Conservation (phyloP, 2,113 vertebrate genomes). For the Circaetus gallicus region DNA sequence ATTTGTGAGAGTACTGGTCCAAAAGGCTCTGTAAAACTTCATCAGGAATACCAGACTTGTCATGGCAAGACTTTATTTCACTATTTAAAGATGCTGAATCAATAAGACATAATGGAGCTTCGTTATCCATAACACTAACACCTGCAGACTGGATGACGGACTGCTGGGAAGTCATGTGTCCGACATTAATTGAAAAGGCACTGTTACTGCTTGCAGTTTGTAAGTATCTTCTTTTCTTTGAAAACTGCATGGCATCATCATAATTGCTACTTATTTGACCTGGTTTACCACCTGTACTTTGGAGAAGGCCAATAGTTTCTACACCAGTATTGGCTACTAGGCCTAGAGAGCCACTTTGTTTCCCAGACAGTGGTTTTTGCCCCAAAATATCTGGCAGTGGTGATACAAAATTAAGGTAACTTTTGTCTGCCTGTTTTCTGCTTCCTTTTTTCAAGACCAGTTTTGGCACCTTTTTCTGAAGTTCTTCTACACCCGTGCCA, state of each 20-base stretch:
- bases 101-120: slow-evolving; percentile 89
- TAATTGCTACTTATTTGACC: slow-evolving; percentile 91
- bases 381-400: slow-evolving; percentile 75
- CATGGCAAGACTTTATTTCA: slow-evolving; percentile 90
- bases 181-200: slow-evolving; percentile 88
- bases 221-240: slow-evolving; percentile 97
- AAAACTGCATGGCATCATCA: slow-evolving; percentile 98
- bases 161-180: slow-evolving; percentile 89
- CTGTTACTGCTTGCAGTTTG: slow-evolving; percentile 87
- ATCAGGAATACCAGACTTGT: slow-evolving; percentile 97
- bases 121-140: slow-evolving; percentile 81
- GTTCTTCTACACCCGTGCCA: slow-evolving; percentile 79
- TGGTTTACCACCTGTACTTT: slow-evolving; percentile 83
- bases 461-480: slow-evolving; percentile 89
- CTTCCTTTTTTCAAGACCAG: slow-evolving; percentile 90
- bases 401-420: slow-evolving; percentile 84
- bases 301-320: slow-evolving; percentile 88
- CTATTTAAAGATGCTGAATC: slow-evolving; percentile 86
- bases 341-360: slow-evolving; percentile 81
- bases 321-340: slow-evolving; percentile 76
- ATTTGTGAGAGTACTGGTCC: slow-evolving; percentile 96
- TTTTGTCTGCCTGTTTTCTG: slow-evolving; percentile 87
- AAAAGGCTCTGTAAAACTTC: slow-evolving; percentile 97
- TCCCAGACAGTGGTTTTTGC: slow-evolving; percentile 87
- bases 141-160: slow-evolving; percentile 92